phyloP scores from a whole-genome alignment of 2,113 vertebrate genomes.

The Silurus asotus region DNA sequence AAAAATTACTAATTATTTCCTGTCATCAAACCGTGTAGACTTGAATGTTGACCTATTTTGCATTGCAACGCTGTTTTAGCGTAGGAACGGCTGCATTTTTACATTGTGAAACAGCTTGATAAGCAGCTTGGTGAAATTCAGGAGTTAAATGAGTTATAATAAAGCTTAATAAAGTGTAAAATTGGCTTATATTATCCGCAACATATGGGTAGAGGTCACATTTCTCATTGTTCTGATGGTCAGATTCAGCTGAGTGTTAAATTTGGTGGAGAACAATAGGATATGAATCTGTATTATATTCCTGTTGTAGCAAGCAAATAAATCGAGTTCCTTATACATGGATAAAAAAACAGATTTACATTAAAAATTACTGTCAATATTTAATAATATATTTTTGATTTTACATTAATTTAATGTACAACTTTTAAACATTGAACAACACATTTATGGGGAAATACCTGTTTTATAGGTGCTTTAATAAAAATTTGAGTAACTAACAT shows the following conservation, averaged over 20 bases:
- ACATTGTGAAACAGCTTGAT: neutral
- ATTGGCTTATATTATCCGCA: neutral
- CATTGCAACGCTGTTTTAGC: neutral
- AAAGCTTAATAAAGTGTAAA: constrained; percentile 18
- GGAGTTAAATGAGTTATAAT: constrained; percentile 3
- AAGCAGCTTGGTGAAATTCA: neutral
- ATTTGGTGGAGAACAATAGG: neutral
- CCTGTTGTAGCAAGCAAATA: neutral
- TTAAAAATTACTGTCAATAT: neutral
- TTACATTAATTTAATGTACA: no score
- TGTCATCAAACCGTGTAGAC: neutral
- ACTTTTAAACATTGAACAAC: no score
- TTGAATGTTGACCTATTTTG: neutral
- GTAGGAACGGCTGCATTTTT: neutral
- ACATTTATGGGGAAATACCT: no score
- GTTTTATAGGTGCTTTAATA: no score
- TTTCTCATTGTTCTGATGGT: neutral
- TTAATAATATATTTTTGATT: neutral
- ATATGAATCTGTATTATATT: neutral
- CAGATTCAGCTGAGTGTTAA: neutral
- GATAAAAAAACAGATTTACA: neutral
- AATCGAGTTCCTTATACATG: neutral
- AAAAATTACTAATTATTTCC: neutral
- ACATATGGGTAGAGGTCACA: constrained; percentile 8
- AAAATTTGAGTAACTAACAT: no score